Base-by-base conservation (phyloP, 2,797 vertebrate genomes). In the Falco naumanni region DNA sequence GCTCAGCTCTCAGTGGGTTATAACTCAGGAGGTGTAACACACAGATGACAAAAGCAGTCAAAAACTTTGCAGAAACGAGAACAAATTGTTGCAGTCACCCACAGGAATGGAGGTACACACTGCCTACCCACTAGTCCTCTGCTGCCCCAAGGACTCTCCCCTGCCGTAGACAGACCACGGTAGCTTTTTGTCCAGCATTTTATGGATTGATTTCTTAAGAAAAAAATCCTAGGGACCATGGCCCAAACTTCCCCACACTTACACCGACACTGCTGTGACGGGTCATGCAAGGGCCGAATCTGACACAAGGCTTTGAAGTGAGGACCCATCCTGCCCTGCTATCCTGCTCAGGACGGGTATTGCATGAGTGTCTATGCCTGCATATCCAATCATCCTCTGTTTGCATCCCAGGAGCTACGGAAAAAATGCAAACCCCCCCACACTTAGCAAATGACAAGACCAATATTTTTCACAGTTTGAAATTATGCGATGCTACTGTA, bases 361-460 rank as follows among this genome's bases (percentile, higher is more conserved):
- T 68, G 66, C 89, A 43, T 28, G 70, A 75, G 16, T 29, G 33
- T 33, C 91, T 47, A 11, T 4, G 75, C 60, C 86, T 29, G 34
- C 43, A 9, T 34, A 61, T 24, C 79, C 91, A 81, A 89, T 24
- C 50, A 78, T 39, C 97, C 98, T 97, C 97, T 95, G 95, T 93
- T 96, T 57, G 96, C 97, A 97, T 89, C 97, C 97, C 96, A 94
- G 95, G 96, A 98, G 97, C 96, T 94, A 92, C 95, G 95, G 92
- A 97, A 96, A 92, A 94, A 95, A 93, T 1, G 66, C 76, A 43
- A 69, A 69, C 39, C 47, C 24, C 89, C 95, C 96, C 97, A 98
- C 97, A 96, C 45, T 89, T 45, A 97, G 97, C 97, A 96, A 97
- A 96, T 89, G 98, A 98, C 97, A 97, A 96, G 97, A 97, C 96